Evolutionary conservation across 2,888 invertebrate species (phyloP).

Genomic region (Campopleginae sp.): DNA sequence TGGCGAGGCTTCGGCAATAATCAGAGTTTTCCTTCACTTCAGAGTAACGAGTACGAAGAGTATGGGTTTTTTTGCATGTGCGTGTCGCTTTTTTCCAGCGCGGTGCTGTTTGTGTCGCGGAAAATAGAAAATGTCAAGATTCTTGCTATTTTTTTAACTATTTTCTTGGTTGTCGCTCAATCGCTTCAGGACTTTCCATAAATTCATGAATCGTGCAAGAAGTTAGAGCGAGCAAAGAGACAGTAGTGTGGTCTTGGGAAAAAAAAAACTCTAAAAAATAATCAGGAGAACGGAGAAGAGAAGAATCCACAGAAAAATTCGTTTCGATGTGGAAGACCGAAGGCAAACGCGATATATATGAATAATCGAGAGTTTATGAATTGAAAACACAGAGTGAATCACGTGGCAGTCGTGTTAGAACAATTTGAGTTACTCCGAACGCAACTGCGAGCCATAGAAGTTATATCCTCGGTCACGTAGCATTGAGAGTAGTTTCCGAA

Average conservation of each 20-base stretch:
- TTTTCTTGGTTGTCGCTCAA: slow-evolving; percentile 9
- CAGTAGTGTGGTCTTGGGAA: not conserved
- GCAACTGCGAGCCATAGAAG: slow-evolving; percentile 11
- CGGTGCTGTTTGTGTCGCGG: not conserved
- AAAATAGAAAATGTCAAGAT: not conserved
- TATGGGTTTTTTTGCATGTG: slow-evolving; percentile 2
- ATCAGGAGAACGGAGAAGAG: not conserved
- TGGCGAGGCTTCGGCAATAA: slow-evolving; percentile 32
- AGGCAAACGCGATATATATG: not conserved
- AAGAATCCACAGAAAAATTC: not conserved
- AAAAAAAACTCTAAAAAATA: not conserved
- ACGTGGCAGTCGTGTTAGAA: slow-evolving; percentile 8
- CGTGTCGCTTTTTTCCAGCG: not conserved
- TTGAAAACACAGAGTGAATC: slow-evolving; percentile 25
- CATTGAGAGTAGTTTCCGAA: slow-evolving; percentile 44
- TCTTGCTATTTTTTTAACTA: slow-evolving; percentile 22
- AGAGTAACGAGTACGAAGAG: not conserved
- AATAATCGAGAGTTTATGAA: slow-evolving; percentile 13
- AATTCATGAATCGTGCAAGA: not conserved
- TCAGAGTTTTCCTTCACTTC: slow-evolving; percentile 10
- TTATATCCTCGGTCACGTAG: slow-evolving; percentile 31
- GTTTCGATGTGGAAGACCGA: not conserved
- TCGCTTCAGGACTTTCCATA: slow-evolving; percentile 4
- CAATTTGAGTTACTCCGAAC: slow-evolving; percentile 32
- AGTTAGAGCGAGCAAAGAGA: not conserved